These are phyloP conservation scores for Pardalotus punctatus DNA, from an alignment of 2,113 vertebrate genomes.

Conservation along the genomic window DNA sequence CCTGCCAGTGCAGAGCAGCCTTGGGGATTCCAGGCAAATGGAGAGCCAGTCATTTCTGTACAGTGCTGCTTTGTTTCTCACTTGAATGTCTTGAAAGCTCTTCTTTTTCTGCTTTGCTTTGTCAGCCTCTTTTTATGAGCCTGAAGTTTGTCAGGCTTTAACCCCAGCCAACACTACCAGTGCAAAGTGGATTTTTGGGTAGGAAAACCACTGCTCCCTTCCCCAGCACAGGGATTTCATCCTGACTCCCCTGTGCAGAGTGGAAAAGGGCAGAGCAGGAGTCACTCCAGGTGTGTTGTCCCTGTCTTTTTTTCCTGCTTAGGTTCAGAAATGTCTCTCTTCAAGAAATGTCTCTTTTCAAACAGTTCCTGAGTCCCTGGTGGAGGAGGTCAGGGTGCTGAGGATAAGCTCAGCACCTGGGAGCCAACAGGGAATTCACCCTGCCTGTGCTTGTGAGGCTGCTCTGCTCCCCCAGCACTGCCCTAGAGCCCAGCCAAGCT, in stretches of 20 bases:
- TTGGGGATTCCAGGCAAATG: not conserved
- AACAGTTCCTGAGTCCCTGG: not conserved
- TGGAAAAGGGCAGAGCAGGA: not conserved
- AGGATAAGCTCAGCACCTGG: not conserved
- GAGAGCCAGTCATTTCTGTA: not conserved
- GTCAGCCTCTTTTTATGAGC: not conserved
- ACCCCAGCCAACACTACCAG: not conserved
- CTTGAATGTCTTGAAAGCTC: conserved; percentile 17
- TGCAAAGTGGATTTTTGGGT: not conserved
- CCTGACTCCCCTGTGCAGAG: not conserved
- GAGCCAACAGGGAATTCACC: not conserved
- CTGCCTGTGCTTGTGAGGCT: not conserved
- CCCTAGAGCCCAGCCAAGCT: not conserved
- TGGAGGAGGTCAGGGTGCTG: not conserved
- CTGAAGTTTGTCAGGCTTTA: not conserved
- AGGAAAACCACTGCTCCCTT: not conserved
- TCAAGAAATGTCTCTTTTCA: not conserved
- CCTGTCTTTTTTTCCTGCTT: not conserved
- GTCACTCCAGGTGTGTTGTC: not conserved
- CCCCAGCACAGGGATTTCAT: fast-evolving
- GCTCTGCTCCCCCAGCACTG: not conserved
- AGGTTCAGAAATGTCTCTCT: not conserved
- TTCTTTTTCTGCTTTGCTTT: not conserved
- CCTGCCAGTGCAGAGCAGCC: conserved; percentile 2
- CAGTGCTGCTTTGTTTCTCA: not conserved